These are phyloP conservation scores for Prionailurus bengalensis DNA, from an alignment of 2,113 vertebrate genomes.

Conservation along the genomic window DNA sequence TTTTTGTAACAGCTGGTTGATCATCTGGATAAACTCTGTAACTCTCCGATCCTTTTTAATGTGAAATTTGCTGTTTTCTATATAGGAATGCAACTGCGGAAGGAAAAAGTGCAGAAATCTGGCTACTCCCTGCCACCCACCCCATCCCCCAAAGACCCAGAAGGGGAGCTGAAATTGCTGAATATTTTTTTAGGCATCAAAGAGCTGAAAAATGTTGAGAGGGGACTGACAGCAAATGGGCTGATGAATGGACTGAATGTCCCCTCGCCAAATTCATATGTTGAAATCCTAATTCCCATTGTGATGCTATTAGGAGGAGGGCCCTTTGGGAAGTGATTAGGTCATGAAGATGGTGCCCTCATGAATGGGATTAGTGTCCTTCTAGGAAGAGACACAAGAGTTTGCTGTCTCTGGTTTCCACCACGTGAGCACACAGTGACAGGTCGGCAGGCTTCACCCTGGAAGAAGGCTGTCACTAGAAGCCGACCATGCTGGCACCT, in stretches of 20 bases:
- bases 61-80: slow-evolving; percentile 15
- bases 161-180: background rate
- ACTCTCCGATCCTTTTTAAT: background rate
- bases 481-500: background rate
- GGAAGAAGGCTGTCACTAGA: background rate
- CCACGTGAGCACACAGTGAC: background rate
- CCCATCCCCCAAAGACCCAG: background rate
- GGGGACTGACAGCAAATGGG: background rate
- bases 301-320: background rate
- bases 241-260: background rate
- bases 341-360: background rate
- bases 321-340: background rate
- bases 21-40: background rate
- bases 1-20: background rate
- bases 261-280: background rate
- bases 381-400: background rate
- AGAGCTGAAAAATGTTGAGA: background rate
- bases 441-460: background rate
- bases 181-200: background rate
- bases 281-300: background rate
- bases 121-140: background rate
- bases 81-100: background rate
- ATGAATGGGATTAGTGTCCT: background rate
- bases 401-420: background rate
- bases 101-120: background rate